Conservation (phyloP, 64 coral and sea anemone genomes). For the Trachythela sp. region DNA sequence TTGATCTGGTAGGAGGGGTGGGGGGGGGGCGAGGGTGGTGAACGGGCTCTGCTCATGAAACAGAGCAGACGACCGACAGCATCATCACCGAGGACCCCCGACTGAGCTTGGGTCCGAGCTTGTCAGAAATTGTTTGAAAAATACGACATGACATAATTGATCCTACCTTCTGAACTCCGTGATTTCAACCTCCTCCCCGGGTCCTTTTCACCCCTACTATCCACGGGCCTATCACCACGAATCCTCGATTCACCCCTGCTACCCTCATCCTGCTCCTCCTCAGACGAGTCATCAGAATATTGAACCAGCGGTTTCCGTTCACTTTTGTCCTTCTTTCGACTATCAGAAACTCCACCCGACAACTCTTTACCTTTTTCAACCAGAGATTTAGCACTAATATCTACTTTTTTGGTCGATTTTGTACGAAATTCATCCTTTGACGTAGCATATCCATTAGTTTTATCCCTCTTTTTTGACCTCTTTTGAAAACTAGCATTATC, state of each 20-base stretch:
- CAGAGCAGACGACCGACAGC: no score
- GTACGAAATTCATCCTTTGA: neutral
- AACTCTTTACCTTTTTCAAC: neutral
- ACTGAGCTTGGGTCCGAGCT: no score
- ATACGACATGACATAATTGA: neutral
- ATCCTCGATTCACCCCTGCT: neutral
- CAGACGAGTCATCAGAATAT: neutral
- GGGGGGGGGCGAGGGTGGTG: no score
- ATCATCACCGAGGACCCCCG: no score
- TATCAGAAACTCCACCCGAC: neutral
- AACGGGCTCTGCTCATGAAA: no score
- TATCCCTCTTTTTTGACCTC: neutral
- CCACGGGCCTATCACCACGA: neutral
- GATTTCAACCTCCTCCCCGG: neutral
- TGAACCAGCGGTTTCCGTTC: neutral
- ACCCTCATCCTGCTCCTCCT: neutral
- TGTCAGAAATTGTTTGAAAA: neutral
- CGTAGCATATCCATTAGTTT: neutral
- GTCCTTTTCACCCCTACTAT: neutral
- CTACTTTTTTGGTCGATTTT: neutral
- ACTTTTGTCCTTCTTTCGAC: neutral
- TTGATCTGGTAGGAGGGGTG: no score
- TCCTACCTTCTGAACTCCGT: neutral
- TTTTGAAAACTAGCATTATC: neutral
- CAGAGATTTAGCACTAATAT: neutral